Evolutionary conservation across 2,797 vertebrate genomes (phyloP), one percentile per base, ranked within the genome.

Genomic region (Corythornis leucogaster): DNA sequence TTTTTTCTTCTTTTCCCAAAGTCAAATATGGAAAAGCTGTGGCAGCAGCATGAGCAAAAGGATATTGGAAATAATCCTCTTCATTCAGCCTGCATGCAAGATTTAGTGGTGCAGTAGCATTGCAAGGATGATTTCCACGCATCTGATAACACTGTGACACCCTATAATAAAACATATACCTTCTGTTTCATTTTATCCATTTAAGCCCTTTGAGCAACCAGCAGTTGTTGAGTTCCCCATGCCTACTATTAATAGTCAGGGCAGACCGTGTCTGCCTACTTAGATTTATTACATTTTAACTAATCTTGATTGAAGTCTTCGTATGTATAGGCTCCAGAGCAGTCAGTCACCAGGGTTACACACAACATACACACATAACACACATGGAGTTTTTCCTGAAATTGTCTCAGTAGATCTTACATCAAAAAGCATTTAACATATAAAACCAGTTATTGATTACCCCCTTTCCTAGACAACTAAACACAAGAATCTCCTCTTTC

Each of bases 251-350:
- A 96, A 96, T 96, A 96, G 95, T 42, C 0, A 0, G 71, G 70
- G 81, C 93, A 95, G 92, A 90, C 94, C 89, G 53, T 21, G 79
- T 92, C 94, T 95, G 95, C 85, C 95, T 95, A 51, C 87, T 94
- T 94, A 91, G 93, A 96, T 97, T 96, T 97, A 96, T 96, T 96
- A 90, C 94, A 87, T 95, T 95, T 96, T 93, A 94, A 95, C 92
- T 93, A 86, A 95, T 96, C 95, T 93, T 96, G 95, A 95, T 95
- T 95, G 93, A 96, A 96, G 92, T 76, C 82, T 94, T 95, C 2
- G 0, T 68, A 87, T 94, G 90, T 85, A 73, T 83, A 62, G 80
- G 71, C 78, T 91, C 83, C 83, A 76, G 91, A 87, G 90, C 59
- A 57, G 62, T 79, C 76, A 67, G 76, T 96, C 96, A 78, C 93